These are phyloP conservation scores for Spea hammondii DNA, from an alignment of 2,797 vertebrate genomes.

Conservation along the genomic window DNA sequence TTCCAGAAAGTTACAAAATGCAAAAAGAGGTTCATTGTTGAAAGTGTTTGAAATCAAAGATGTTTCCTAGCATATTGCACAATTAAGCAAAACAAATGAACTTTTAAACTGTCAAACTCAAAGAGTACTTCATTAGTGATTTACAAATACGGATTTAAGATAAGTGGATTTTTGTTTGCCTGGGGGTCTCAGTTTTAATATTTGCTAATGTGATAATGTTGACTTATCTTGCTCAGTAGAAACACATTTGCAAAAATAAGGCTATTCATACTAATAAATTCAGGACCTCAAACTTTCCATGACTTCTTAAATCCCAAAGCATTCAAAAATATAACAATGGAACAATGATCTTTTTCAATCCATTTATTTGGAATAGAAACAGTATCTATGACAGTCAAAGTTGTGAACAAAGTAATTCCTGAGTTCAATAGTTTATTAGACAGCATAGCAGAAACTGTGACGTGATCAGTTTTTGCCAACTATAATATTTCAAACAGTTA, in stretches of 20 bases:
- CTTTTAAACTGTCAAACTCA: conserved; percentile 41
- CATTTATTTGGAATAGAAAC: conserved; percentile 41
- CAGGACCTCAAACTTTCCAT: conserved; percentile 41
- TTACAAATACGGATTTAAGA: conserved; percentile 41
- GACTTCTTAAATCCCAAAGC: conserved; percentile 47
- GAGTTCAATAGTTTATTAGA: conserved; percentile 49
- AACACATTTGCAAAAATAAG: conserved; percentile 40
- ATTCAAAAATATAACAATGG: conserved; percentile 45
- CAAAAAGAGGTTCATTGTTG: conserved; percentile 9
- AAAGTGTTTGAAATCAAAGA: conserved; percentile 29
- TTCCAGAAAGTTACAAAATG: no score
- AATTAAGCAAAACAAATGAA: conserved; percentile 26
- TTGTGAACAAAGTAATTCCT: conserved; percentile 19
- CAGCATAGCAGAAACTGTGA: neutral
- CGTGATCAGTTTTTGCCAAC: no score
- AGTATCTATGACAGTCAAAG: conserved; percentile 28
- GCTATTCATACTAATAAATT: conserved; percentile 16
- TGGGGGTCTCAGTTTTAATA: conserved; percentile 29
- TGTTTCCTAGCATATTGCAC: conserved; percentile 30
- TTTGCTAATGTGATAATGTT: conserved; percentile 43
- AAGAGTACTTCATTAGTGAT: conserved; percentile 29
- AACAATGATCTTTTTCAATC: conserved; percentile 44
- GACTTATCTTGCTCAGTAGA: conserved; percentile 31
- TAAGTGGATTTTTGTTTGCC: conserved; percentile 40
- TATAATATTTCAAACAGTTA: no score